These are phyloP conservation scores for Phenganax stokvisi DNA, from an alignment of 92 coral and sea anemone species.

Conservation along the genomic window DNA sequence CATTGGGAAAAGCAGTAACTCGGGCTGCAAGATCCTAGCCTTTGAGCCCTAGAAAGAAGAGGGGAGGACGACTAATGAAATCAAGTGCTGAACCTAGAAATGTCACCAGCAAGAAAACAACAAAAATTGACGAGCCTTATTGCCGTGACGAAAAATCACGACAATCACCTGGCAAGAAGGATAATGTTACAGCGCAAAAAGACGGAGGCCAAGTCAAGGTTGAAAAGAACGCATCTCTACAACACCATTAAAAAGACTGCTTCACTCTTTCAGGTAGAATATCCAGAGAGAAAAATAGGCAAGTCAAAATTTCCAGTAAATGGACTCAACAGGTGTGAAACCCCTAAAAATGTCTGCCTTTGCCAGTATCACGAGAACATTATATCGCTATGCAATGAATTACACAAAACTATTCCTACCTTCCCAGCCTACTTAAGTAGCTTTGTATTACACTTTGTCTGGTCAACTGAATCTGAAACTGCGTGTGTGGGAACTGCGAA, in stretches of 20 bases:
- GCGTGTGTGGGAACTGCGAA: constrained; percentile 34
- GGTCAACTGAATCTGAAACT: constrained; percentile 25
- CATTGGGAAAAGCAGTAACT: neutral
- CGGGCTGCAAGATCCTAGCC: constrained; percentile 32
- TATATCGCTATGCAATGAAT: constrained; percentile 37
- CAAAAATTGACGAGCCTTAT: too few species aligned
- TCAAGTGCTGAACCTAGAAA: constrained; percentile 41
- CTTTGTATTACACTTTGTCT: constrained; percentile 12
- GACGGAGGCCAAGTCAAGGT: too few species aligned
- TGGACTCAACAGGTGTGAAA: constrained; percentile 51
- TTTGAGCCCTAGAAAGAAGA: constrained; percentile 40
- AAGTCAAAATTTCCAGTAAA: constrained; percentile 46
- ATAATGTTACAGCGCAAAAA: too few species aligned
- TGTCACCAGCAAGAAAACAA: constrained; percentile 42
- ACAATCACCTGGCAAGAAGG: too few species aligned
- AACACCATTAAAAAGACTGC: neutral
- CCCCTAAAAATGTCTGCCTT: neutral
- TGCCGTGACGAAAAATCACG: too few species aligned
- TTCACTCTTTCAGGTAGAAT: constrained; percentile 45
- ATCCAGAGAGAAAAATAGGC: constrained; percentile 43
- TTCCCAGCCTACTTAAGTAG: constrained; percentile 13
- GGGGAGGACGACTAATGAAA: constrained; percentile 31
- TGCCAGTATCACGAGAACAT: constrained; percentile 41
- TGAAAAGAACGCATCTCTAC: too few species aligned
- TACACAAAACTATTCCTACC: constrained; percentile 28